These are phyloP conservation scores for Tragulus kanchil DNA, from an alignment of 2,113 vertebrate genomes.

Conservation along the genomic window DNA sequence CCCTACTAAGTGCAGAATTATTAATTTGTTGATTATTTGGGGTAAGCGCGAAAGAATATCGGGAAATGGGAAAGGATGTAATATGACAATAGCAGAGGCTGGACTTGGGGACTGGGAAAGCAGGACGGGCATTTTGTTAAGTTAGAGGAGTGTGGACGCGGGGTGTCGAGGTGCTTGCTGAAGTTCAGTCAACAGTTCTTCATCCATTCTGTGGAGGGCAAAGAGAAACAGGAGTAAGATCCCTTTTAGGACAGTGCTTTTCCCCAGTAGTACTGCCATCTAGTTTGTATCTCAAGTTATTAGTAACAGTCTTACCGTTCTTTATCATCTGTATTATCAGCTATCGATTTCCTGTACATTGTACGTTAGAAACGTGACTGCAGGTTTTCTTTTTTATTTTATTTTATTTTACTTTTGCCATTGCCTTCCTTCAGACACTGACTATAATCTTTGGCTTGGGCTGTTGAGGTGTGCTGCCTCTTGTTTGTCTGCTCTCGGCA, in stretches of 20 bases:
- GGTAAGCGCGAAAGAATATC: too few species aligned
- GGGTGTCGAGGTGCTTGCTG: neutral
- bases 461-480: too few species aligned
- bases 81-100: neutral
- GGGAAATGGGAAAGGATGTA: neutral
- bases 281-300: too few species aligned
- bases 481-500: too few species aligned
- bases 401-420: too few species aligned
- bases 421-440: too few species aligned
- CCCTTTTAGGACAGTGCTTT: neutral
- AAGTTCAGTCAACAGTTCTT: neutral
- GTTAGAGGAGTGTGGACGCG: neutral
- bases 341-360: too few species aligned
- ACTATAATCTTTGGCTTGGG: too few species aligned
- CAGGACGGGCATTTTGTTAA: neutral
- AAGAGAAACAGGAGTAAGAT: neutral
- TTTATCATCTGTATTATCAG: too few species aligned
- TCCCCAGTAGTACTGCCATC: neutral
- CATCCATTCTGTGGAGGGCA: neutral
- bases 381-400: too few species aligned
- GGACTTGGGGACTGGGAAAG: neutral
- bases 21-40: neutral
- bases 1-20: neutral
- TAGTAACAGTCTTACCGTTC: too few species aligned
- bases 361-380: too few species aligned